A percentile compares a stretch with the other conserved stretches of the same genome.
phyloP scores from a whole-genome alignment of 23 tunicate species.

The Halocynthia roretzi region DNA sequence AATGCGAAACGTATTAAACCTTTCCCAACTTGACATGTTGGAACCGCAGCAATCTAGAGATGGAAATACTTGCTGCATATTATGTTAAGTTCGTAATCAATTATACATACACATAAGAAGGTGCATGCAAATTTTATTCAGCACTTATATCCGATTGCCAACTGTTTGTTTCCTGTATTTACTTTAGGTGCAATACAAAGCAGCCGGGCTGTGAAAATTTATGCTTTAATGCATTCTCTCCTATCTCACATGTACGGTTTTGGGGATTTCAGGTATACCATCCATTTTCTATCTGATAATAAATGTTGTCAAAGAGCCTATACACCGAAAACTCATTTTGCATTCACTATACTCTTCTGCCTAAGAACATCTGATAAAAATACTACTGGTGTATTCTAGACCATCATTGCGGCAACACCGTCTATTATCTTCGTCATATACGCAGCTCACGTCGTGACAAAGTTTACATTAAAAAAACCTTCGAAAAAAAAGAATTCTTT shows the following conservation, averaged over 20 bases:
- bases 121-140: too few relatives aligned
- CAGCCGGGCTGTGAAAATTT: conserved; percentile 88
- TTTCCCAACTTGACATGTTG: too few relatives aligned
- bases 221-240: conserved; percentile 85
- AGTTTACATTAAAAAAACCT: conserved; percentile 15
- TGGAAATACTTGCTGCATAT: too few relatives aligned
- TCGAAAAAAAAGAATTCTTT: too few relatives aligned
- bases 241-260: conserved; percentile 75
- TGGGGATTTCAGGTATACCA: conserved; percentile 89
- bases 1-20: too few relatives aligned
- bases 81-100: too few relatives aligned
- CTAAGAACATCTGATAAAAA: background rate
- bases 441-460: conserved; percentile 50
- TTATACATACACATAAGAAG: too few relatives aligned
- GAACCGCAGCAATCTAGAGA: too few relatives aligned
- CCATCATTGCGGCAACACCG: conserved; percentile 59
- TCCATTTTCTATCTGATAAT: background rate
- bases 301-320: background rate
- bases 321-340: background rate
- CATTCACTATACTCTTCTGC: background rate
- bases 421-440: conserved; percentile 61
- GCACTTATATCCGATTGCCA: too few relatives aligned
- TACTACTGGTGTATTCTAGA: conserved; percentile 25
- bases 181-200: conserved; percentile 66
- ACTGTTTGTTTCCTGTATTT: background rate